These are phyloP conservation scores for Drosophila ustulata DNA, from an alignment of 2,888 invertebrate genomes.

Conservation along the genomic window DNA sequence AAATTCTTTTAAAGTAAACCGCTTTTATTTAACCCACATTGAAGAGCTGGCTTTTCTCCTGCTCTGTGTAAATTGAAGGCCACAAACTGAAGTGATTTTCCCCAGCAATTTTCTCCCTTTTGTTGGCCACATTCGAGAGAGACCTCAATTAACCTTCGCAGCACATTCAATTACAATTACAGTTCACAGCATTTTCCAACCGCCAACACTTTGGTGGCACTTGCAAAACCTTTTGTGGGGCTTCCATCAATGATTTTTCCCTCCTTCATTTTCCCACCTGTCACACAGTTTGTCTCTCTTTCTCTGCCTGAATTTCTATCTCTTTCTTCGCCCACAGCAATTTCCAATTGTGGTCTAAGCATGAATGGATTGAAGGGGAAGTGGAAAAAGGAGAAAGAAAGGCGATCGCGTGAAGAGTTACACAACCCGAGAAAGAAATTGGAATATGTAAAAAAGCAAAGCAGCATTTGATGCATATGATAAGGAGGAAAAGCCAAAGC, in stretches of 20 bases:
- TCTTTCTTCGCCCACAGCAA: conserved; percentile 37
- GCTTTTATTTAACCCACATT: conserved; percentile 4
- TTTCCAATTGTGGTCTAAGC: conserved; percentile 57
- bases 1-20: background rate
- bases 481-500: conserved; percentile 37
- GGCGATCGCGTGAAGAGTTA: conserved; percentile 74
- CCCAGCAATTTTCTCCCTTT: conserved; percentile 19
- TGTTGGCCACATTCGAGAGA: conserved; percentile 6
- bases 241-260: conserved; percentile 69
- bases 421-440: conserved; percentile 43
- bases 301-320: background rate
- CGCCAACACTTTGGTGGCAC: conserved; percentile 23
- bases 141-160: conserved; percentile 57
- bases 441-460: conserved; percentile 40
- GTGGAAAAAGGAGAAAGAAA: background rate
- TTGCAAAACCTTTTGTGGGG: conserved; percentile 48
- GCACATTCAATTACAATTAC: conserved; percentile 43
- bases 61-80: conserved; percentile 20
- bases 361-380: conserved; percentile 60
- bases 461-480: conserved; percentile 47
- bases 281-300: conserved; percentile 6
- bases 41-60: background rate
- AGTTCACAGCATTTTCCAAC: conserved; percentile 29
- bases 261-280: conserved; percentile 33
- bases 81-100: conserved; percentile 15